Percentiles rank a stretch among this genome's conserved stretches.
These are phyloP conservation scores for Sisor rabdophorus DNA, from an alignment of 2,113 vertebrate species.

Conservation along the genomic window DNA sequence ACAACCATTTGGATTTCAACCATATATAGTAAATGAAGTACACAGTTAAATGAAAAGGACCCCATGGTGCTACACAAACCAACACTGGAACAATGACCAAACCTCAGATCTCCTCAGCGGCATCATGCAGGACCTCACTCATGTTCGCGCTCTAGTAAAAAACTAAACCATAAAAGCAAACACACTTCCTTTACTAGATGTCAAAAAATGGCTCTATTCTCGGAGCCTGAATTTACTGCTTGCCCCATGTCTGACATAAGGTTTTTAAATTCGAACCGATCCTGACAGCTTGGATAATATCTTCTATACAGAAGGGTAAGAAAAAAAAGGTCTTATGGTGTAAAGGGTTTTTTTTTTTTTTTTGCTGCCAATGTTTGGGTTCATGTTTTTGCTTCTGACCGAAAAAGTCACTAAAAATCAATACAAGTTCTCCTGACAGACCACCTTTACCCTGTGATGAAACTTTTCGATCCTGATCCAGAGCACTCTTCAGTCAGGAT, in stretches of 20 bases:
- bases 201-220: background rate
- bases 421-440: background rate
- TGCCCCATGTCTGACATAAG: background rate
- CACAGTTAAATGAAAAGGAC: no score
- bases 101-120: no score
- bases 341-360: no score
- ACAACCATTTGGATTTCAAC: no score
- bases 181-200: background rate
- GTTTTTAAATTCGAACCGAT: background rate
- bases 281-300: constrained; percentile 1
- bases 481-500: background rate
- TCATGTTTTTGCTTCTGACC: background rate
- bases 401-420: background rate
- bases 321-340: background rate
- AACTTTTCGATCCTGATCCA: background rate
- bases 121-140: no score
- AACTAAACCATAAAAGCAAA: background rate
- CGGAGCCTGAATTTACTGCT: background rate
- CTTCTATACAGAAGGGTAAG: background rate
- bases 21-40: no score
- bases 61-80: no score
- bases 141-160: no score
- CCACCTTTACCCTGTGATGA: background rate
- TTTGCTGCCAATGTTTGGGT: background rate
- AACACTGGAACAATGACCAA: no score